Evolutionary conservation across 1,140 invertebrate species (phyloP).

Genomic region (Orussus abietinus): DNA sequence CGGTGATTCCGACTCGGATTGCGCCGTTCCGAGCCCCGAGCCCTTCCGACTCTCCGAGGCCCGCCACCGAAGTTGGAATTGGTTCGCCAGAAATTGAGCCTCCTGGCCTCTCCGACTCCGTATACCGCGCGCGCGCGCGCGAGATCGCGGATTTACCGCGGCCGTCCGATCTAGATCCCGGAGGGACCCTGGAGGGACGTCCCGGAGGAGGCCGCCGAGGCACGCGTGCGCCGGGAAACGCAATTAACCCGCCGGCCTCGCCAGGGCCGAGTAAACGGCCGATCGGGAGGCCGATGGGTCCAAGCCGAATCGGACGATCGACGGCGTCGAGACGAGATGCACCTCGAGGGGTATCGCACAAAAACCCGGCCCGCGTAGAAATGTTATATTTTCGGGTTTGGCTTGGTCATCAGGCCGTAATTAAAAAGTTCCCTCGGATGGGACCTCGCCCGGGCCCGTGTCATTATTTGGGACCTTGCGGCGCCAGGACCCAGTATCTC

Average conservation of each 20-base stretch:
- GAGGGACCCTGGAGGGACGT: no score
- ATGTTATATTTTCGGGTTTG: slow-evolving; percentile 51
- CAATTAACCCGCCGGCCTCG: not conserved
- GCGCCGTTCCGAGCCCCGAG: slow-evolving; percentile 26
- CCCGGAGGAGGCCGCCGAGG: no score
- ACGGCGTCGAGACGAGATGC: no score
- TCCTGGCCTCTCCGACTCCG: not conserved
- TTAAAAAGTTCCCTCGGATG: slow-evolving; percentile 48
- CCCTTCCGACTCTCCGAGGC: slow-evolving; percentile 16
- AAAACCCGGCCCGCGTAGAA: no score
- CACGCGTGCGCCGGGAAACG: no score
- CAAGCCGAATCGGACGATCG: no score
- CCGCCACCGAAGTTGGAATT: slow-evolving; percentile 49
- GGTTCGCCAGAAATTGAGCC: slow-evolving; percentile 32
- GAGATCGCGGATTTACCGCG: not conserved
- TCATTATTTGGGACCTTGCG: slow-evolving; percentile 50
- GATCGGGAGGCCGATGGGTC: not conserved
- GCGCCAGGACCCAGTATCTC: slow-evolving; percentile 49
- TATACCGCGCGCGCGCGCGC: no score
- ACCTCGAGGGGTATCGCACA: no score
- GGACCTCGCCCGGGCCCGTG: slow-evolving; percentile 33
- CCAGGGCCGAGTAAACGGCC: not conserved
- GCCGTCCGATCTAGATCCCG: no score
- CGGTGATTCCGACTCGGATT: slow-evolving; percentile 51
- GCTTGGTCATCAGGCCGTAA: slow-evolving; percentile 53